phyloP scores from a whole-genome alignment of 1,140 invertebrate species.

The Eufriesea mexicana region DNA sequence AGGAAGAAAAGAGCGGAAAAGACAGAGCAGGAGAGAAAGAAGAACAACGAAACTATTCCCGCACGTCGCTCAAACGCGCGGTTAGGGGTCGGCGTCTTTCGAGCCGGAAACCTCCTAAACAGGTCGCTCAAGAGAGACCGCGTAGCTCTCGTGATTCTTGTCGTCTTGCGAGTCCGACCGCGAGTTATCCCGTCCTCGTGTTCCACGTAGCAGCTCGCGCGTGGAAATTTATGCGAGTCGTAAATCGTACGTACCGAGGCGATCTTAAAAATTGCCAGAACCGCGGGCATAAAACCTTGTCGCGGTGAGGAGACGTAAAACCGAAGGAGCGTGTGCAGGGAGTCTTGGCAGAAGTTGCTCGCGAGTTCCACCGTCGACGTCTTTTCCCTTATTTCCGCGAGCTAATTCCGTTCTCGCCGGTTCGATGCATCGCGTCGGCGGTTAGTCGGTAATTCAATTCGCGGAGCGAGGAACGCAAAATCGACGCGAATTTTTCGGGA shows the following conservation, averaged over 20 bases:
- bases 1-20: background rate
- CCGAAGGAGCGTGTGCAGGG: background rate
- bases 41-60: conserved; percentile 48
- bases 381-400: background rate
- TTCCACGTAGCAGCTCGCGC: background rate
- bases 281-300: background rate
- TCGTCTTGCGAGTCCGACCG: background rate
- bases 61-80: conserved; percentile 51
- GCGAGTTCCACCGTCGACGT: background rate
- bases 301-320: background rate
- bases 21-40: background rate
- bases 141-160: conserved; percentile 32
- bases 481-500: background rate
- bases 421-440: background rate
- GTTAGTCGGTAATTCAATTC: conserved; percentile 15
- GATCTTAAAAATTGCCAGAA: conserved; percentile 24
- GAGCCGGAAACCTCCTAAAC: conserved; percentile 28
- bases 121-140: background rate
- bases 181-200: background rate
- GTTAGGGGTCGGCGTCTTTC: conserved; percentile 13
- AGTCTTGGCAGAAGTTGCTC: background rate
- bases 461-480: background rate
- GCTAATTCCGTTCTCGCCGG: background rate
- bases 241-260: background rate
- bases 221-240: conserved; percentile 4